Conservation (phyloP, 1,140 invertebrate genomes). For the Proales similis region DNA sequence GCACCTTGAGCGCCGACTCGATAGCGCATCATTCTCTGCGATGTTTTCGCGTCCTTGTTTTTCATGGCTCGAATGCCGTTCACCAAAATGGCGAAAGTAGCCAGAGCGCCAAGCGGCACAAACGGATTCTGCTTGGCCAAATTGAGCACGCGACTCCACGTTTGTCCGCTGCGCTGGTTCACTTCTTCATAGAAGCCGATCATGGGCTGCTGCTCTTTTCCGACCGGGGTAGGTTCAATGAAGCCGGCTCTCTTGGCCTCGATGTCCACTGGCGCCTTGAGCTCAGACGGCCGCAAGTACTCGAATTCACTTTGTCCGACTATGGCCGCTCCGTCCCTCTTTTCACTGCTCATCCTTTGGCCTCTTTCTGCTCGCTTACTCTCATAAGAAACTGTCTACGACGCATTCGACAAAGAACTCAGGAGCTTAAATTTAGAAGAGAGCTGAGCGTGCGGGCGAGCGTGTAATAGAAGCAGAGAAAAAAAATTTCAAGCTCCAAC, state of each 20-base stretch:
- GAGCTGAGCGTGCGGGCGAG: no score
- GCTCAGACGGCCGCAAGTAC: no score
- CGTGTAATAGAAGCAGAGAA: no score
- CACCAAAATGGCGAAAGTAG: constrained; percentile 8
- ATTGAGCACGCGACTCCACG: background rate
- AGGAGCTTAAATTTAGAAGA: no score
- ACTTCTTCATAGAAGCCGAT: constrained; percentile 35
- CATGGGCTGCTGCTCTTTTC: background rate
- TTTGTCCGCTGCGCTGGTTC: background rate
- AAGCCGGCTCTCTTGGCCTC: constrained; percentile 19
- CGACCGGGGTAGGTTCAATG: background rate
- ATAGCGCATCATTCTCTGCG: constrained; percentile 37
- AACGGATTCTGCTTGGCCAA: constrained; percentile 22
- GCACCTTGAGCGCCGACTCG: constrained; percentile 33
- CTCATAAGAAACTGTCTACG: no score
- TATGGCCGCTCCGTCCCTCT: no score
- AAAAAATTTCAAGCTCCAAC: no score
- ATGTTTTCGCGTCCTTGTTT: constrained; percentile 15
- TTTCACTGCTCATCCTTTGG: no score
- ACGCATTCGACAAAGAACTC: no score
- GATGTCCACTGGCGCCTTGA: background rate
- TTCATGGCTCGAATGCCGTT: constrained; percentile 33
- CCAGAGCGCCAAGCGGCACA: constrained; percentile 9
- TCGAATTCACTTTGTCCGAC: no score
- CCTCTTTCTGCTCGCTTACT: no score